Conservation (phyloP, 2,888 invertebrate genomes). For the Tipula vernalis region DNA sequence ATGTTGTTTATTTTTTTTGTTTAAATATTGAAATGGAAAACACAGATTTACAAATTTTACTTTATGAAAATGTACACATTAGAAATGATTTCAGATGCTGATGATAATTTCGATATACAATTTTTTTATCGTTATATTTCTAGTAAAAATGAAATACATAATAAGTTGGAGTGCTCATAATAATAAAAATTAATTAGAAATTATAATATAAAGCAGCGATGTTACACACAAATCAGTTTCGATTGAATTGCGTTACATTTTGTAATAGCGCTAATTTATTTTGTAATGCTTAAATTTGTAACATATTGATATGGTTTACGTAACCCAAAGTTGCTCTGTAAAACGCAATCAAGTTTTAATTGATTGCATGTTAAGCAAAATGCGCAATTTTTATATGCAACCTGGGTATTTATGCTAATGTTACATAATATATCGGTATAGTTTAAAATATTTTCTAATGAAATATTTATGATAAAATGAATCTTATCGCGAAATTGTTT, state of each 20-base stretch:
- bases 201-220: background rate
- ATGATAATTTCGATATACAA: background rate
- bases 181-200: background rate
- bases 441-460: background rate
- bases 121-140: background rate
- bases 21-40: background rate
- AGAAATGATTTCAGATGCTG: background rate
- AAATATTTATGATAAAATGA: background rate
- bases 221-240: background rate
- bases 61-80: background rate
- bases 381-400: background rate
- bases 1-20: background rate
- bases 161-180: background rate
- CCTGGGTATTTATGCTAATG: no score
- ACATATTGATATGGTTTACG: background rate
- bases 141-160: background rate
- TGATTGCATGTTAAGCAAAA: background rate
- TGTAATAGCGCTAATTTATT: background rate
- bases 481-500: background rate
- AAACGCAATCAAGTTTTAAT: background rate
- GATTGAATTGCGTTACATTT: background rate
- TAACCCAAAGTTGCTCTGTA: background rate
- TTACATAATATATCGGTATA: no score
- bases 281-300: background rate
- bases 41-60: no score